Evolutionary conservation across 2,888 invertebrate genomes (phyloP).

Genomic region (Frankliniella intonsa): DNA sequence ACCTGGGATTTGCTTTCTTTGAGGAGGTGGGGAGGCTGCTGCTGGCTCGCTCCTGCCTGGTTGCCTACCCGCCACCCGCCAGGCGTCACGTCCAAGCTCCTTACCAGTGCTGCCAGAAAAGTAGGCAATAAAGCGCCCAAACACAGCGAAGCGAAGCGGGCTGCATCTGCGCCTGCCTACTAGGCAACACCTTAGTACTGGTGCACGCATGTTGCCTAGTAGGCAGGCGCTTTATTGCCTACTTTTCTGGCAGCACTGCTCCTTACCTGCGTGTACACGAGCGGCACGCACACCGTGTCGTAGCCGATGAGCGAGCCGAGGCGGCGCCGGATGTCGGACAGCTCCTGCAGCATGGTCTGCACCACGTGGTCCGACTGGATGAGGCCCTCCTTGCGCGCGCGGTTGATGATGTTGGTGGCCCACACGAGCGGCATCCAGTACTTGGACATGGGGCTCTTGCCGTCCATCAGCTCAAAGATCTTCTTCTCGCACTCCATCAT

Average conservation of each 20-base stretch:
- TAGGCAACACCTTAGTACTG: no score
- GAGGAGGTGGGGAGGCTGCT: no score
- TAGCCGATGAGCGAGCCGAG: conserved; percentile 83
- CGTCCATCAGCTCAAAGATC: conserved; percentile 85
- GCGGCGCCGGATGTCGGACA: conserved; percentile 80
- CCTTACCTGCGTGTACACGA: conserved; percentile 85
- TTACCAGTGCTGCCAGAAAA: no score
- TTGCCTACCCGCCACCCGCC: no score
- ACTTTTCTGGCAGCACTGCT: no score
- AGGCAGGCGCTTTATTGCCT: no score
- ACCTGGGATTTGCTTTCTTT: not conserved
- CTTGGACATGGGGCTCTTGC: conserved; percentile 80
- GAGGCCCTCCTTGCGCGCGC: conserved; percentile 77
- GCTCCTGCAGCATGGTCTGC: conserved; percentile 80
- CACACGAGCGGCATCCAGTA: conserved; percentile 94
- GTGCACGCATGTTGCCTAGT: no score
- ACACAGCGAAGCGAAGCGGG: no score
- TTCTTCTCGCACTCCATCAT: conserved; percentile 90
- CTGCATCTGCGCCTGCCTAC: no score
- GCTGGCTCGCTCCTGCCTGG: no score
- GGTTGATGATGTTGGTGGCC: conserved; percentile 87
- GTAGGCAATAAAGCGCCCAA: no score
- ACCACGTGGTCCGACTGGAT: conserved; percentile 89
- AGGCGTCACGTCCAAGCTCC: no score
- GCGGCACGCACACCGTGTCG: conserved; percentile 86